Conservation (phyloP, 2,113 vertebrate genomes). For the Actenoides lindsayi region DNA sequence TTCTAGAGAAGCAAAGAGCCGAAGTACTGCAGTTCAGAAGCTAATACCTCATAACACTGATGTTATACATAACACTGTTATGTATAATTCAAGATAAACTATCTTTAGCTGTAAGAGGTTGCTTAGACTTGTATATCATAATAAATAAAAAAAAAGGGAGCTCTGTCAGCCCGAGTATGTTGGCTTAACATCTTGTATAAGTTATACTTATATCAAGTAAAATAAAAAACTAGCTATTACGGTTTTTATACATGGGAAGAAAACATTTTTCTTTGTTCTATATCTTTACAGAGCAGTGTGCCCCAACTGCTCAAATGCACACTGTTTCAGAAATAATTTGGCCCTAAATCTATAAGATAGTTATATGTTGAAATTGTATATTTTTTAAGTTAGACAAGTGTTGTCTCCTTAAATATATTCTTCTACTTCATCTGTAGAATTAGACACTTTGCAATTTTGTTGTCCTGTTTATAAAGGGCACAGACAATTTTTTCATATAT, state of each 20-base stretch:
- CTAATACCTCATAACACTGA: background rate
- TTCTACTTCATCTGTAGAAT: background rate
- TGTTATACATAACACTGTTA: background rate
- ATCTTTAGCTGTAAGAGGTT: background rate
- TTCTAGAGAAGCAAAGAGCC: background rate
- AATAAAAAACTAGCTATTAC: background rate
- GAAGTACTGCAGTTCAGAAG: background rate
- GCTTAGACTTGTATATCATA: background rate
- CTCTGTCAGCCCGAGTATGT: background rate
- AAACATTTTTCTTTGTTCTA: background rate
- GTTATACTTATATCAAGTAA: background rate
- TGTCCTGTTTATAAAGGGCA: background rate
- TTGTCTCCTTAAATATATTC: background rate
- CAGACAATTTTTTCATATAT: background rate
- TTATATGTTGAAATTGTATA: background rate
- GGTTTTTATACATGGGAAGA: background rate
- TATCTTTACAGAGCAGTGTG: background rate
- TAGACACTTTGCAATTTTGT: background rate
- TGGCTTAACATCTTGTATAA: background rate
- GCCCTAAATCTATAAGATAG: background rate
- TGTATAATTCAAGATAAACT: background rate
- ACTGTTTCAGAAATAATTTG: background rate
- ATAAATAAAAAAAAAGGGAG: background rate
- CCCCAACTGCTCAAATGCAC: background rate
- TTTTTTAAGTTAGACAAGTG: background rate